A percentile compares a stretch with the other conserved stretches of the same genome.
Conservation (phyloP, 2,113 vertebrate genomes). For the Uropsilus gracilis region DNA sequence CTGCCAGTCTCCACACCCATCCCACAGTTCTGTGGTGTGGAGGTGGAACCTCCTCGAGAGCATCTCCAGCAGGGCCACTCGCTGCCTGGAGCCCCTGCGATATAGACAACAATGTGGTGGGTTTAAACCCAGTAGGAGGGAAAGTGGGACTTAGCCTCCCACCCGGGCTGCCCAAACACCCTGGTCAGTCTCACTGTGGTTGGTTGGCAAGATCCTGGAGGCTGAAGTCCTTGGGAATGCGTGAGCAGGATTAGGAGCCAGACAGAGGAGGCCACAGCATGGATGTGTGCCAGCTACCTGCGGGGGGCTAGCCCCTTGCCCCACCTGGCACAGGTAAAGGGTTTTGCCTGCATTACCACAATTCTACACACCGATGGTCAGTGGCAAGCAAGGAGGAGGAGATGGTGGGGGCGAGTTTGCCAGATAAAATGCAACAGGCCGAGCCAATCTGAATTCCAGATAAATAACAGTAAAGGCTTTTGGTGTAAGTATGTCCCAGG, state of each 20-base stretch:
- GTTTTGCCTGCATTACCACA: not conserved
- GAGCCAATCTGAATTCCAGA: slow-evolving; percentile 7
- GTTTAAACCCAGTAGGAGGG: not conserved
- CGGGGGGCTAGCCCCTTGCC: not conserved
- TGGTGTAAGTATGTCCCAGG: not conserved
- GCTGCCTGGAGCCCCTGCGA: not conserved
- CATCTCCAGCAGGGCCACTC: not conserved
- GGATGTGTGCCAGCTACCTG: not conserved
- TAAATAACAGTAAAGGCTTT: not conserved
- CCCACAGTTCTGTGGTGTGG: not conserved
- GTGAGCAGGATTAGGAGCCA: not conserved
- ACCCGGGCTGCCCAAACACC: not conserved
- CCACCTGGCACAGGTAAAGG: not conserved
- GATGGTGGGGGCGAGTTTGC: not conserved
- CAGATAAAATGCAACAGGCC: not conserved
- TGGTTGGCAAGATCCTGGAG: not conserved
- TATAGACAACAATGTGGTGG: not conserved
- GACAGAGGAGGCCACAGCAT: not conserved
- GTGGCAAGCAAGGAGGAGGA: not conserved
- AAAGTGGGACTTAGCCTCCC: not conserved
- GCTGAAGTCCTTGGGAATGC: not conserved
- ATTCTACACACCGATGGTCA: not conserved
- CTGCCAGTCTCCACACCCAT: not conserved
- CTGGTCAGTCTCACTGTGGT: not conserved
- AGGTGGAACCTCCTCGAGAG: not conserved